Evolutionary conservation across 1,140 invertebrate species (phyloP).

Genomic region (Drosophila persimilis): DNA sequence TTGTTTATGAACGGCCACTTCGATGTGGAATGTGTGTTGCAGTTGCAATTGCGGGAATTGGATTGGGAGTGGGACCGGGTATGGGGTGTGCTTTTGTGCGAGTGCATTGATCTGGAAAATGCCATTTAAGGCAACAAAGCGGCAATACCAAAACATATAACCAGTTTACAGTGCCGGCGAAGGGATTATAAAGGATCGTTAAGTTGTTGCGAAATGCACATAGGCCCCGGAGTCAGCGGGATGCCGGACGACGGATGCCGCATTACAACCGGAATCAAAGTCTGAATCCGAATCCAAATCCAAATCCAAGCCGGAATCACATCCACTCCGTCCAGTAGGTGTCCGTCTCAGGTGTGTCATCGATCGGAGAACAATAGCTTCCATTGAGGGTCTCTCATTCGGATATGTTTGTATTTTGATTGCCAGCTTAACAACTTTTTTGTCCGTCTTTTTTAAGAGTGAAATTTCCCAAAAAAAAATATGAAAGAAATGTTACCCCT

Average conservation of each 20-base stretch:
- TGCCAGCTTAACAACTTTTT: conserved; percentile 56
- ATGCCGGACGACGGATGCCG: conserved; percentile 23
- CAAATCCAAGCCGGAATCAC: neutral
- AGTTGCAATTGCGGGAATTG: too few relatives aligned
- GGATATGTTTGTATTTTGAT: conserved; percentile 66
- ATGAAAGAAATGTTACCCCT: conserved; percentile 42
- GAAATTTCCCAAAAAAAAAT: conserved; percentile 41
- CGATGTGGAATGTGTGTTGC: too few relatives aligned
- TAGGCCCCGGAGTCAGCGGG: conserved; percentile 37
- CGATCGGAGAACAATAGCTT: conserved; percentile 46
- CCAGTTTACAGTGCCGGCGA: conserved; percentile 15
- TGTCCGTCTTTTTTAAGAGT: conserved; percentile 25
- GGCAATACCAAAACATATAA: conserved; percentile 23
- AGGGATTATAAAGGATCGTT: conserved; percentile 52
- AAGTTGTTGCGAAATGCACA: conserved; percentile 68
- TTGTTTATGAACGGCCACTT: too few relatives aligned
- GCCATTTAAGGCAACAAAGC: conserved; percentile 53
- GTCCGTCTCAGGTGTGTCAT: conserved; percentile 55
- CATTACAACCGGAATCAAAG: neutral
- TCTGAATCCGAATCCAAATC: conserved; percentile 18
- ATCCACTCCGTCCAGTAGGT: too few relatives aligned
- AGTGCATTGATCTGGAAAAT: conserved; percentile 59
- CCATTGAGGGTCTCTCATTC: conserved; percentile 15
- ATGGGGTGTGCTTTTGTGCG: conserved; percentile 8
- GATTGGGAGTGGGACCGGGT: neutral